Percentiles rank a stretch among this genome's conserved stretches.
phyloP scores from a whole-genome alignment of 2,797 vertebrate species.

The Myotis pilosus region DNA sequence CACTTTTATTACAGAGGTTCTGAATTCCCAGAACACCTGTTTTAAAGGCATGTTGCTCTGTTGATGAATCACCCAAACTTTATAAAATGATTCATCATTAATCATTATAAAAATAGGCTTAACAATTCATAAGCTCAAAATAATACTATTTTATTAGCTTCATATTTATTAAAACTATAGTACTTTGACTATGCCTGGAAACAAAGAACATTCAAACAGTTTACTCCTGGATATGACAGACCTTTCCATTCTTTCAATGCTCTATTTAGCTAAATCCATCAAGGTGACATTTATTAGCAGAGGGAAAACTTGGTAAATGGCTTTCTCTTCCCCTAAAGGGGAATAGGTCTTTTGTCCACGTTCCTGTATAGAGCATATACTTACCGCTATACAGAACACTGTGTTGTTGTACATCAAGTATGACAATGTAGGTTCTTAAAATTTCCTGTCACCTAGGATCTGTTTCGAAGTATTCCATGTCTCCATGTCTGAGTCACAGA shows the following conservation, averaged over 20 bases:
- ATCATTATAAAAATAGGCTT: constrained; percentile 83
- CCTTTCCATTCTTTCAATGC: constrained; percentile 46
- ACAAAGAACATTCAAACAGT: constrained; percentile 40
- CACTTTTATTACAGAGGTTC: constrained; percentile 33
- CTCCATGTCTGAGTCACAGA: constrained; percentile 4
- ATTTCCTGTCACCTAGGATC: neutral
- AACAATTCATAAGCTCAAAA: constrained; percentile 82
- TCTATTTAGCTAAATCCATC: neutral
- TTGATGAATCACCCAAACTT: constrained; percentile 82
- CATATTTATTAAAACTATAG: constrained; percentile 70
- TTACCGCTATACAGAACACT: neutral
- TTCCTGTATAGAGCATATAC: neutral
- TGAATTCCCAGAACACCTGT: constrained; percentile 79
- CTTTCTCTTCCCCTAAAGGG: neutral
- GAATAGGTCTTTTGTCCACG: neutral
- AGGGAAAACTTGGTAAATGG: constrained; percentile 23
- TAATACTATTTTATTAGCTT: constrained; percentile 70
- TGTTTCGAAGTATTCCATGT: constrained; percentile 20
- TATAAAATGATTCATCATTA: constrained; percentile 82
- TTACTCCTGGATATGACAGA: constrained; percentile 33
- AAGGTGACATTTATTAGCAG: constrained; percentile 44
- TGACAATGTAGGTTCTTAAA: constrained; percentile 6
- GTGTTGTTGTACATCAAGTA: neutral
- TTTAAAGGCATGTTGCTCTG: constrained; percentile 73
- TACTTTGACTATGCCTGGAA: constrained; percentile 52